Evolutionary conservation across 2,888 invertebrate genomes (phyloP).

Genomic region (Cantharis nigra): DNA sequence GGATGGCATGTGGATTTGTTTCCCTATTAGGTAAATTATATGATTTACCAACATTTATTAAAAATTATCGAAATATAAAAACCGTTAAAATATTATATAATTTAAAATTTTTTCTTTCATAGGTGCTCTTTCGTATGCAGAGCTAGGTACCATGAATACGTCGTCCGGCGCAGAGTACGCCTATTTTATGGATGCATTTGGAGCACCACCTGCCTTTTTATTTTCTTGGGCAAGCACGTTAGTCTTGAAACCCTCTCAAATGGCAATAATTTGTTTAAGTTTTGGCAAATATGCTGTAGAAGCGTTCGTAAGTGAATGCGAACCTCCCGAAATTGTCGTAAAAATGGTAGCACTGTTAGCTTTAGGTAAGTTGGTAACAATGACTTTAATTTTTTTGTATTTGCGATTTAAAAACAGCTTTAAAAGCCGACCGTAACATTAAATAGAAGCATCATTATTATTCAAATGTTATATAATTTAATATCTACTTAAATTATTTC

Average conservation of each 20-base stretch:
- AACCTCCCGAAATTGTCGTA: conserved; percentile 80
- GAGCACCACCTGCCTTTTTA: conserved; percentile 87
- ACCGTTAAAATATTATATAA: neutral
- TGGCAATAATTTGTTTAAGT: conserved; percentile 92
- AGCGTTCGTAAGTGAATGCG: conserved; percentile 85
- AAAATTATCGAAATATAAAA: neutral
- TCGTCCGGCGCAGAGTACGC: conserved; percentile 95
- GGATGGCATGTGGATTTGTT: conserved; percentile 92
- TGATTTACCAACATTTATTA: neutral
- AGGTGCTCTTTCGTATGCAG: conserved; percentile 93
- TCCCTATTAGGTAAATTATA: conserved; percentile 78
- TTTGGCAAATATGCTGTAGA: conserved; percentile 93
- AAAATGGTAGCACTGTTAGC: conserved; percentile 87
- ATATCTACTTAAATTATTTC: neutral
- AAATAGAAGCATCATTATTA: neutral
- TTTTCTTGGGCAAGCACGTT: conserved; percentile 94
- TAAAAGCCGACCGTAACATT: too few species aligned
- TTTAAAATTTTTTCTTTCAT: conserved; percentile 34
- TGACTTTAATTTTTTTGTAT: neutral
- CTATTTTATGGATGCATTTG: conserved; percentile 94
- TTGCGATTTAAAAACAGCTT: neutral
- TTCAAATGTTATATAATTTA: neutral
- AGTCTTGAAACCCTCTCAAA: conserved; percentile 90
- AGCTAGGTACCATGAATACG: conserved; percentile 94
- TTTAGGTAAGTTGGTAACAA: conserved; percentile 67